These are phyloP conservation scores for Xerus inauris DNA, from an alignment of 2,113 vertebrate species.

Conservation along the genomic window DNA sequence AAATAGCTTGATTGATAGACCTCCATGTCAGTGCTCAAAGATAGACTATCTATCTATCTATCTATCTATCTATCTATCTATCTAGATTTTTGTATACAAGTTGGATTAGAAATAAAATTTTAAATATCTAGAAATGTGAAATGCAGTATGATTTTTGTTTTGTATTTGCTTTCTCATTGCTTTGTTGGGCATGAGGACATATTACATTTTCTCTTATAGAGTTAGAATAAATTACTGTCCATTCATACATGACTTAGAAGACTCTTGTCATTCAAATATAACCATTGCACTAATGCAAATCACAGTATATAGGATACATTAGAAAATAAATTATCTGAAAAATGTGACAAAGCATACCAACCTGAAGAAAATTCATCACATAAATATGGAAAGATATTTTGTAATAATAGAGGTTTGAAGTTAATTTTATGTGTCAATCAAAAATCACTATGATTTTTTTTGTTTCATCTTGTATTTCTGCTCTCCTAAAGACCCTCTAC, in stretches of 20 bases:
- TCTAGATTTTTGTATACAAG: neutral
- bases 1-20: no score
- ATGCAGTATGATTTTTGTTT: neutral
- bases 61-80: neutral
- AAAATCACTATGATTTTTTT: neutral
- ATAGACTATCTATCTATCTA: neutral
- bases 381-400: neutral
- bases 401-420: neutral
- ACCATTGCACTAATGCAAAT: neutral
- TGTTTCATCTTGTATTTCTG: neutral
- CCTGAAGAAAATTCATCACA: neutral
- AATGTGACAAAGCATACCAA: neutral
- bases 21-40: neutral
- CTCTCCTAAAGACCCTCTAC: neutral
- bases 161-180: neutral
- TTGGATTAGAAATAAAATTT: neutral
- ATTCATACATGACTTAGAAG: neutral
- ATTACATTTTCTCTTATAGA: neutral
- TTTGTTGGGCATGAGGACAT: neutral
- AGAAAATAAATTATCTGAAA: conserved; percentile 33
- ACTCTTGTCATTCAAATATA: neutral
- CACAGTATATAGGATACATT: neutral
- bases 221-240: neutral
- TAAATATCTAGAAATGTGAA: neutral
- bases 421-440: neutral